Evolutionary conservation across 2,113 vertebrate species (phyloP).

Genomic region (Phoxinus phoxinus): DNA sequence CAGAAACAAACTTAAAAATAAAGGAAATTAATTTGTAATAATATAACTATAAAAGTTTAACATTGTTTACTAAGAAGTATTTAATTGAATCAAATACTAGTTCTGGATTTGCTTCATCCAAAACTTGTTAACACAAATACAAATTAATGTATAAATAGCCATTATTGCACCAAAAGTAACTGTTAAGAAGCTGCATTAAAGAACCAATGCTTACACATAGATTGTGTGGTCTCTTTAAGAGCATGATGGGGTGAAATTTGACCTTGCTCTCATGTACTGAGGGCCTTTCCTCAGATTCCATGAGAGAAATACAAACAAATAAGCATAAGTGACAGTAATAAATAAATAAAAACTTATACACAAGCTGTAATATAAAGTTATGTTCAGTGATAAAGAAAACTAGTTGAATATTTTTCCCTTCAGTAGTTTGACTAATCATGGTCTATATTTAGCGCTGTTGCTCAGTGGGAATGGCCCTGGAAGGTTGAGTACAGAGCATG

Average conservation of each 20-base stretch:
- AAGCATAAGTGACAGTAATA: neutral
- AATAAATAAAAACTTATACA: neutral
- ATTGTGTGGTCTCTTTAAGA: constrained; percentile 66
- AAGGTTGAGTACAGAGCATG: constrained; percentile 65
- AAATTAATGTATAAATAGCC: too few relatives aligned
- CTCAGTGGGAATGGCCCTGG: constrained; percentile 62
- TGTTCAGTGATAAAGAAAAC: constrained; percentile 24
- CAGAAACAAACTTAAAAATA: neutral
- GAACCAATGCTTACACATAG: constrained; percentile 16
- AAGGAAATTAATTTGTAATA: neutral
- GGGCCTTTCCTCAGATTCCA: constrained; percentile 53
- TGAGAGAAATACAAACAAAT: constrained; percentile 1
- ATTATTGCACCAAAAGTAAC: neutral
- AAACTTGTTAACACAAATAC: neutral
- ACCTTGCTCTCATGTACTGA: constrained; percentile 59
- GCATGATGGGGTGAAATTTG: constrained; percentile 69
- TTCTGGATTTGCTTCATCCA: neutral
- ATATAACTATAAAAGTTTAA: neutral
- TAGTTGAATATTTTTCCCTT: constrained; percentile 3
- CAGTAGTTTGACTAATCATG: constrained; percentile 61
- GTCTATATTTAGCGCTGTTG: constrained; percentile 76
- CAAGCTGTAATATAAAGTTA: neutral
- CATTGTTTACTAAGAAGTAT: neutral
- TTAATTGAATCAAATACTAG: neutral
- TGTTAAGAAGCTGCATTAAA: constrained; percentile 5